Base-by-base conservation (phyloP, 2,113 vertebrate species). In the Eidolon helvum region DNA sequence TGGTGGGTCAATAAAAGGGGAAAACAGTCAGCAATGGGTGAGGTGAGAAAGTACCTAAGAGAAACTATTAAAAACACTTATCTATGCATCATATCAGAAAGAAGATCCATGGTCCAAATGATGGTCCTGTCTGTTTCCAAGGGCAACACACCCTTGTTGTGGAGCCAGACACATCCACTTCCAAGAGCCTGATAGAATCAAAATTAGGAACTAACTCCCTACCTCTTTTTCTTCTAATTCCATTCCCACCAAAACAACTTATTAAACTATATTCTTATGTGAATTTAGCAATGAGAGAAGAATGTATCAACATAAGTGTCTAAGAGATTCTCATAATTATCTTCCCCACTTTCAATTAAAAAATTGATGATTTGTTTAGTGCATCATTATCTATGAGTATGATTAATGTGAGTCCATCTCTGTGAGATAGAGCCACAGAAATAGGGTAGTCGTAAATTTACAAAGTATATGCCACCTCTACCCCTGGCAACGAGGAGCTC, bases 91-190 rank as follows among this genome's bases (percentile, higher is more conserved):
- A 77, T 90, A 38, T 66, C 66, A 26, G 92, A 93, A 97, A 96
- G 85, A 92, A 69, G 79, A 90, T 65, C 65, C n/a, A 26, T 82
- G 18, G 75, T 48, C 35, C 43, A 33, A 45, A n/a, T 40, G 75
- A 53, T 38, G 45, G 65, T 40, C 26, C 28, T n/a, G n/a, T 78
- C 95, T 91, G 72, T 61, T 87, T 92, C 91, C 90, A 92, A 90
- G 87, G 57, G n/a, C 88, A 92, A 72, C 21, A 8, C 4, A 22
- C 69, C 61, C 85, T 95, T 33, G 21, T 33, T 59, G 57, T 68
- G 28, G 66, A 95, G 53, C 53, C 55, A 93, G 91, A 94, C 61
- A 66, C 26, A 71, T 69, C 35, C 65, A 87, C 6, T 93, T 87
- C 53, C 4, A 61, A 35, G 1, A 38, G 87, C 16, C 38, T 14